Base-by-base conservation (phyloP, 2,888 invertebrate species). In the Cremastinae sp. region DNA sequence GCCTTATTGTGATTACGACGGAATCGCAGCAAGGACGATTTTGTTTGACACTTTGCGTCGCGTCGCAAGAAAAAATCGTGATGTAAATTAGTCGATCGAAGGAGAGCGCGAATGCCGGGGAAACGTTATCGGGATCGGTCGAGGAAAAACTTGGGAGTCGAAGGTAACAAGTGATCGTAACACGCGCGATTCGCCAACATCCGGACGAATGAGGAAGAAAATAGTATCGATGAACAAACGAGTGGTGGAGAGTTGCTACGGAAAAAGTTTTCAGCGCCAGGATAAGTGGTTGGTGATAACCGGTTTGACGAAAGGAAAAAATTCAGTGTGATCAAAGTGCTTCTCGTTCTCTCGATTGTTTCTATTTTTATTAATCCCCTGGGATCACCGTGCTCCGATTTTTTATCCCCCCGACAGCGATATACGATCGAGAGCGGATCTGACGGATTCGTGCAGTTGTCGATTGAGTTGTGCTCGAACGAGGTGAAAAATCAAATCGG, bases 401-500 rank as follows among this genome's bases (percentile, higher is more conserved):
- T 20, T 64, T 45, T 43, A 18, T 43, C 2, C 59, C 8, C 16
- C 28, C 38, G 10, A 53, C 38, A 18, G 8, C 14, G n/a, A 41
- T 9, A 36, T 47, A 45, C 9, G 14, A 59, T 34, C 53, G 45
- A 70, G 18, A 41, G 66, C 49, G 12, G 45, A 47, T 34, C 38
- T 28, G 10, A 18, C 22, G 71, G 41, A 51, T 36, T 51, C 41
- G 36, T 43, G 49, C 22, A 22, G 12, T 45, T 14, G 47, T 34
- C 49, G 12, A 58, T 69, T 64, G 38, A 51, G 36, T 36, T 58
- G 43, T 53, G 54, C 47, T 54, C 61, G 49, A 73, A 73, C 78
- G 78, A 78, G 71, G 64, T 74, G 65, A 66, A 73, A 74, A 74
- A 76, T 75, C 79, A 75, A 72, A 75, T 76, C 74, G 78, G 76